Conservation (phyloP, 2,888 invertebrate species). For the Pyralis farinalis region DNA sequence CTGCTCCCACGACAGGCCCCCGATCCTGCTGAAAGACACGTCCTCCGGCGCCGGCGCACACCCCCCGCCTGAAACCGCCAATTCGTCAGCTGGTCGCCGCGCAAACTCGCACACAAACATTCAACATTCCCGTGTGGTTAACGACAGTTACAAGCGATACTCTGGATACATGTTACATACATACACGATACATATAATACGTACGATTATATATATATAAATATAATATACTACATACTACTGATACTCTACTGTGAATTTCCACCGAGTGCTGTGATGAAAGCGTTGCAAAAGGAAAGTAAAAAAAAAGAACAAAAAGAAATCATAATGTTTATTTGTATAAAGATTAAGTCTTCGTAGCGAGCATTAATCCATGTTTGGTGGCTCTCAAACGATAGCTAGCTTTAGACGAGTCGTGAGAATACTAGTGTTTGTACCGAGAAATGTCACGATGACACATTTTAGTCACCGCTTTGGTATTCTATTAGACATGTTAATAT, state of each 20-base stretch:
- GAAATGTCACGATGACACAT: slow-evolving; percentile 35
- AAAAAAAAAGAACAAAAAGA: slow-evolving; percentile 66
- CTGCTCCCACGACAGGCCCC: slow-evolving; percentile 86
- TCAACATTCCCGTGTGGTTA: slow-evolving; percentile 64
- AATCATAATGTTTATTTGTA: slow-evolving; percentile 67
- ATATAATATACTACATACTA: slow-evolving; percentile 26
- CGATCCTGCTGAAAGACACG: slow-evolving; percentile 86
- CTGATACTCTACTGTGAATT: slow-evolving; percentile 65
- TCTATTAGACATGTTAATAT: slow-evolving; percentile 62
- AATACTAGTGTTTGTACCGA: slow-evolving; percentile 4
- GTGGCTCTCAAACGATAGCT: slow-evolving; percentile 18
- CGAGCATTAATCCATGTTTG: slow-evolving; percentile 24
- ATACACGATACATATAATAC: slow-evolving; percentile 29
- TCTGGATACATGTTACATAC: slow-evolving; percentile 53
- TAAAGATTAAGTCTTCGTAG: slow-evolving; percentile 24
- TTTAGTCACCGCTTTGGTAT: slow-evolving; percentile 58
- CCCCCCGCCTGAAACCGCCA: slow-evolving; percentile 54
- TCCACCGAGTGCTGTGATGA: slow-evolving; percentile 78
- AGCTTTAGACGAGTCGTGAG: slow-evolving; percentile 1
- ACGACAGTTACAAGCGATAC: slow-evolving; percentile 64
- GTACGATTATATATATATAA: slow-evolving; percentile 37
- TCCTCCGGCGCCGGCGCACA: slow-evolving; percentile 63
- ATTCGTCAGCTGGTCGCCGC: slow-evolving; percentile 29
- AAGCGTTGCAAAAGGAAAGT: slow-evolving; percentile 72
- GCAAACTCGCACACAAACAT: slow-evolving; percentile 37